phyloP scores from a whole-genome alignment of 2,888 invertebrate genomes.

The Scaptomyza flava region DNA sequence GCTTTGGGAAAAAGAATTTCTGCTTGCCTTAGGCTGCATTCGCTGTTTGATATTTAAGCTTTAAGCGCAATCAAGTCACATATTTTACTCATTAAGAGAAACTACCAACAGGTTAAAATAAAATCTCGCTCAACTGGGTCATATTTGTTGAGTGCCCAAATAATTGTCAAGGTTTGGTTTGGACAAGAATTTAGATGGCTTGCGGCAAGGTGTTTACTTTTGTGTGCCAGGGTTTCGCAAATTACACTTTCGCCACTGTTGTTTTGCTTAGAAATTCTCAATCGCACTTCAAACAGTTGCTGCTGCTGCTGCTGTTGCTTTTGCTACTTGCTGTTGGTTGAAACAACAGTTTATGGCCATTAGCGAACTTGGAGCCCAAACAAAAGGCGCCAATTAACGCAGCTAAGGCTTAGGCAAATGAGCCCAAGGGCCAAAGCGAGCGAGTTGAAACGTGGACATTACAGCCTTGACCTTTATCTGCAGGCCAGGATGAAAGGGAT shows the following conservation, averaged over 20 bases:
- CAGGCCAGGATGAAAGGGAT: slow-evolving; percentile 52
- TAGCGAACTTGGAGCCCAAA: slow-evolving; percentile 61
- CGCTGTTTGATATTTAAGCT: neutral
- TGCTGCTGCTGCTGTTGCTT: slow-evolving; percentile 4
- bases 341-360: slow-evolving; percentile 64
- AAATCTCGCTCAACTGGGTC: slow-evolving; percentile 9
- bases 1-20: neutral
- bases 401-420: slow-evolving; percentile 60
- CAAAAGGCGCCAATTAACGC: slow-evolving; percentile 78
- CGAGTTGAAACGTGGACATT: neutral
- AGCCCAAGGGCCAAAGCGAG: slow-evolving; percentile 36
- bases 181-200: slow-evolving; percentile 13
- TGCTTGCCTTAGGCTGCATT: neutral
- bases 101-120: too few species aligned
- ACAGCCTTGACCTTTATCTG: slow-evolving; percentile 79
- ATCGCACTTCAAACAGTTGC: slow-evolving; percentile 63
- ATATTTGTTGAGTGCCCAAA: slow-evolving; percentile 19
- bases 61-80: too few species aligned
- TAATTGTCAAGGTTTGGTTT: slow-evolving; percentile 34
- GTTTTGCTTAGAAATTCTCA: slow-evolving; percentile 61
- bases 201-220: slow-evolving; percentile 44
- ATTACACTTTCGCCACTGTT: slow-evolving; percentile 15
- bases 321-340: slow-evolving; percentile 13
- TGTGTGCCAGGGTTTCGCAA: slow-evolving; percentile 29
- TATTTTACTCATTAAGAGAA: too few species aligned